Evolutionary conservation across 2,797 vertebrate species (phyloP).

Genomic region (Orientallactaga sibirica): DNA sequence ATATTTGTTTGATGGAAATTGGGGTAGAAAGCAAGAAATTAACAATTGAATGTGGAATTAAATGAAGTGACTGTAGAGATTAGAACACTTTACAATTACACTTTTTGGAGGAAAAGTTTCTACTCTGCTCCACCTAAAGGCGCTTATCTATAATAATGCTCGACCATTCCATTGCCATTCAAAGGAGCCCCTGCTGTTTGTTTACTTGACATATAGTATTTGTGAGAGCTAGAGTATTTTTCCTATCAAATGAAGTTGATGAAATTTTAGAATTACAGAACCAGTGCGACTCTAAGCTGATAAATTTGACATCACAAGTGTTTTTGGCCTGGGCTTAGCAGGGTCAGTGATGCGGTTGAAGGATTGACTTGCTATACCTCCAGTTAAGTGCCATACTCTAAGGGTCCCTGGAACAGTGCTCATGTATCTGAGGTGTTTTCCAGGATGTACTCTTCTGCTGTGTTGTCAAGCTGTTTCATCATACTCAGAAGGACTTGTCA

Average conservation of each 20-base stretch:
- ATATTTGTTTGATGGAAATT: neutral
- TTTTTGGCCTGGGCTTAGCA: constrained; percentile 58
- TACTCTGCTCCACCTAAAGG: neutral
- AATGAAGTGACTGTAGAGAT: neutral
- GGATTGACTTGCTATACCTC: constrained; percentile 69
- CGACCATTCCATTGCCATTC: neutral
- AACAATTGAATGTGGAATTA: neutral
- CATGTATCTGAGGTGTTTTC: constrained; percentile 85
- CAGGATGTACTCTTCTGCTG: constrained; percentile 77
- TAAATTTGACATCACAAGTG: neutral
- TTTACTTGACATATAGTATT: neutral
- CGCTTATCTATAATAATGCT: neutral
- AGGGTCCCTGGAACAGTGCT: constrained; percentile 77
- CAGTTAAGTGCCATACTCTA: constrained; percentile 63
- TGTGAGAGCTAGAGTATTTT: neutral
- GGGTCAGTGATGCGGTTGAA: constrained; percentile 73
- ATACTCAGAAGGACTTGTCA: constrained; percentile 86
- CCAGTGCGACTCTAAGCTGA: neutral
- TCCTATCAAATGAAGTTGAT: neutral
- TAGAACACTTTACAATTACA: neutral
- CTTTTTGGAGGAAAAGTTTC: neutral
- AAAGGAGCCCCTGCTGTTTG: neutral
- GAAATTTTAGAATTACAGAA: constrained; percentile 52
- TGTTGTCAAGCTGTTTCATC: constrained; percentile 86
- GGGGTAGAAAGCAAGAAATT: neutral